Evolutionary conservation across 2,888 invertebrate genomes (phyloP), one percentile per base, ranked within the genome.

Genomic region (Volucella inanis): DNA sequence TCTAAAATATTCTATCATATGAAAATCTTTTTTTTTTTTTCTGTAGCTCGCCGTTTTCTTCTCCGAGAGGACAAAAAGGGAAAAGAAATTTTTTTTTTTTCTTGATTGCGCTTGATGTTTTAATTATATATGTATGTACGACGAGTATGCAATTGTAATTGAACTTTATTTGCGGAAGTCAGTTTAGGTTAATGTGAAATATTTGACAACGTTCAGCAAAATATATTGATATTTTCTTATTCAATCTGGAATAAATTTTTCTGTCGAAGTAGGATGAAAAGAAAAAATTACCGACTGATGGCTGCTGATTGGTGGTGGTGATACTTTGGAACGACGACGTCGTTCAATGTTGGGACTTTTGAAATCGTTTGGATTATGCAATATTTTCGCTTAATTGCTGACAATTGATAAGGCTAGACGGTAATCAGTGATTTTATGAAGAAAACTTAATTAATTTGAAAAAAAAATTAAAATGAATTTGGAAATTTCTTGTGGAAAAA

Each of bases 241-340:
- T 77, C 81, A 77, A 85, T 85, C 85, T 85, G 85, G 81, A 85
- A 85, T 83, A 85, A 85, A 85, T 81, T 85, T 45, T 81, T 85
- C 81, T 85, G 71, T 72, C 85, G 81, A 85, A 83, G 82, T 47
- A 85, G 70, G 84, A 84, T 71, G 81, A 85, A 85, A 81, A 81
- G 81, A 85, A 85, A 85, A 85, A 85, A 85, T 85, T 85, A 85
- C 85, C 85, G 81, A 85, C 85, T 85, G 85, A 85, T 85, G 85
- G 81, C 77, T 81, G 85, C 84, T 84, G 80, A 80, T 80, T 85
- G 81, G 72, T 76, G 70, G 75, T 67, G 81, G 80, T 45, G 81
- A 85, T 76, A 81, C 81, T 81, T 81, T 81, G 55, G 72, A 81
- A 68, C 84, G 70, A 85, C 85, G 81, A 77, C 72, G 81, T 67